phyloP scores from a whole-genome alignment of 2,113 vertebrate genomes.

The Eurypyga helias region DNA sequence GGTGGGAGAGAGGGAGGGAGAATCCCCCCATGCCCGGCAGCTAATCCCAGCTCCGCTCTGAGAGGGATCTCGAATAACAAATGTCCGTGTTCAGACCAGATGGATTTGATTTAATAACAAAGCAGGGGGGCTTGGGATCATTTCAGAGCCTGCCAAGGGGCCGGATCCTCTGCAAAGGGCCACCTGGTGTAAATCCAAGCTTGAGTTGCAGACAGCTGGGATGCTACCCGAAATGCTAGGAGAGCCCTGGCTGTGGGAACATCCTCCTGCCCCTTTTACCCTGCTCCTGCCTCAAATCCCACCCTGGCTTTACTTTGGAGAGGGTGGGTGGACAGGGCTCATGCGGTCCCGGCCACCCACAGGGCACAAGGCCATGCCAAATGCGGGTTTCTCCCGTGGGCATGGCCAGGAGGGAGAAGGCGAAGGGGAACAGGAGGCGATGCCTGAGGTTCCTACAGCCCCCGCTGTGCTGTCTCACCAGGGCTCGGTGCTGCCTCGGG shows the following conservation, averaged over 20 bases:
- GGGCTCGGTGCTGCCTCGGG: background rate
- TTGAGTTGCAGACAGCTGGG: background rate
- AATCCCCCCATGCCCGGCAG: conserved; percentile 12
- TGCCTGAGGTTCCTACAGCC: background rate
- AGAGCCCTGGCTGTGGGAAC: background rate
- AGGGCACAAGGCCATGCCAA: rapidly evolving
- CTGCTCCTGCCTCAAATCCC: background rate
- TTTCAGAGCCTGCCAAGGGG: background rate
- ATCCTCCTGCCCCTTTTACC: background rate
- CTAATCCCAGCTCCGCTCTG: conserved; percentile 32
- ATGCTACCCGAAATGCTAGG: background rate
- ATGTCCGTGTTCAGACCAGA: background rate
- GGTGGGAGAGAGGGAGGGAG: background rate
- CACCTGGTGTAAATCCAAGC: background rate
- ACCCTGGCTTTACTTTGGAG: background rate
- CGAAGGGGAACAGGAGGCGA: background rate
- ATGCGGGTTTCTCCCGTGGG: rapidly evolving
- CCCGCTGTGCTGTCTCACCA: background rate
- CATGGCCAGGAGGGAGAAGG: background rate
- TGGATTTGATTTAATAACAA: conserved; percentile 61
- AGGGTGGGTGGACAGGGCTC: background rate
- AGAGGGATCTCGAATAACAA: conserved; percentile 49
- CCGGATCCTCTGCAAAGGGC: background rate
- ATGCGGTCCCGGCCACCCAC: rapidly evolving
- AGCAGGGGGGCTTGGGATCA: background rate